These are phyloP conservation scores for Porites evermanni DNA, from an alignment of 92 coral and sea anemone species.

Conservation along the genomic window DNA sequence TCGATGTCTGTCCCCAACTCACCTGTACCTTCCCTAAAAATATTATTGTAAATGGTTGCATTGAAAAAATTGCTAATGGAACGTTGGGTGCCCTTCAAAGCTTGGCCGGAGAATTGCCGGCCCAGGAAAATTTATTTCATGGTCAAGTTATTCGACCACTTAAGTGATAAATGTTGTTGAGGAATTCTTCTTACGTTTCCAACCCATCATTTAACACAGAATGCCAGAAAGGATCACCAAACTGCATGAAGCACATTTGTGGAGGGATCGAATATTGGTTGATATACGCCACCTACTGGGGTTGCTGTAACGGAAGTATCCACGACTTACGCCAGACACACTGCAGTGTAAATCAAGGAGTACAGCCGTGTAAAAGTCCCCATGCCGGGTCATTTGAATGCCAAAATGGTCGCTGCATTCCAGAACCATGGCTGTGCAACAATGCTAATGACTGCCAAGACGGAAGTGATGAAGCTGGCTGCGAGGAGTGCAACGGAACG, in stretches of 20 bases:
- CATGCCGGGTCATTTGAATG: conserved; percentile 41
- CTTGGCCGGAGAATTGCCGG: too few species aligned
- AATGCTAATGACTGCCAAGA: conserved; percentile 72
- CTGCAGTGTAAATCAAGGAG: conserved; percentile 28
- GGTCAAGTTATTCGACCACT: too few species aligned
- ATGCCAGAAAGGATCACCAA: conserved; percentile 33
- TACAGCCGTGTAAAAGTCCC: conserved; percentile 17
- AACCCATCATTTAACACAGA: not conserved
- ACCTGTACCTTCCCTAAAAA: too few species aligned
- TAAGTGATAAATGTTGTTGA: too few species aligned
- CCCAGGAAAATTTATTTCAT: too few species aligned
- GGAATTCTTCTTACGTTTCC: too few species aligned
- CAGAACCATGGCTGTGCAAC: conserved; percentile 57
- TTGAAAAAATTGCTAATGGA: too few species aligned
- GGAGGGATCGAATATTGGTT: conserved; percentile 34
- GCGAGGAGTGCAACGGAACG: conserved; percentile 42
- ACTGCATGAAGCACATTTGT: conserved; percentile 51
- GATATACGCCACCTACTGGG: conserved; percentile 61
- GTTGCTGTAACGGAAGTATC: conserved; percentile 59
- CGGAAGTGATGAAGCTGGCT: conserved; percentile 72
- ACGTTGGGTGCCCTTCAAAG: too few species aligned
- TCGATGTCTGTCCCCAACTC: too few species aligned
- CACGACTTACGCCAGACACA: conserved; percentile 55
- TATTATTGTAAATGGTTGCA: too few species aligned
- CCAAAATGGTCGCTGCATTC: conserved; percentile 63